These are phyloP conservation scores for Gobio gobio DNA, from an alignment of 2,113 vertebrate species.

Conservation along the genomic window DNA sequence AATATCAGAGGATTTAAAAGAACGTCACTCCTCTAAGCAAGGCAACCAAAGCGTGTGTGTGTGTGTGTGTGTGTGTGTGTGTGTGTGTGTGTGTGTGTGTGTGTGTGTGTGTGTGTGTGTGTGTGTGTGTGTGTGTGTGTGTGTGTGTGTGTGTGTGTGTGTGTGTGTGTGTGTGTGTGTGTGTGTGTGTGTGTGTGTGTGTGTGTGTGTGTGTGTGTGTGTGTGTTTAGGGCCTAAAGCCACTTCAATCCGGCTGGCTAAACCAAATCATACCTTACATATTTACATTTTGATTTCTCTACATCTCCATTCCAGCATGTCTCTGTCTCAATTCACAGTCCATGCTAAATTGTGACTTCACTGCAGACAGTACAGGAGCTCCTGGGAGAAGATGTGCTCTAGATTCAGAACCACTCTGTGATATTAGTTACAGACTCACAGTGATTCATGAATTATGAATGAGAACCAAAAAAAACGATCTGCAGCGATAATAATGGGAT, in stretches of 20 bases:
- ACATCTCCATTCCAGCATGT: background rate
- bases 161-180: background rate
- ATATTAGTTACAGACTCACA: slow-evolving; percentile 32
- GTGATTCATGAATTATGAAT: slow-evolving; percentile 40
- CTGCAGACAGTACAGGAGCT: slow-evolving; percentile 7
- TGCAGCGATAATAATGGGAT: background rate
- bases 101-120: background rate
- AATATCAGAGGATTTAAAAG: slow-evolving; percentile 10
- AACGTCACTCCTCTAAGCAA: background rate
- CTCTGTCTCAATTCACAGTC: background rate
- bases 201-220: background rate
- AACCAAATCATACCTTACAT: background rate
- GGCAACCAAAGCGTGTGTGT: background rate
- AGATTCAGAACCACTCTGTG: slow-evolving; percentile 29
- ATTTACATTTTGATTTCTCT: background rate
- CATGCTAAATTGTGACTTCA: slow-evolving; percentile 2
- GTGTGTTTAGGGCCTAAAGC: background rate
- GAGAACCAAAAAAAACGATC: slow-evolving; percentile 1
- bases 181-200: background rate
- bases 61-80: background rate
- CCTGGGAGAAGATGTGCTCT: slow-evolving; percentile 6
- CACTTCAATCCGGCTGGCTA: slow-evolving; percentile 9
- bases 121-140: background rate
- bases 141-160: background rate
- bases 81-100: background rate